Evolutionary conservation across 2,888 invertebrate species (phyloP).

Genomic region (Acanthoscelides obtectus): DNA sequence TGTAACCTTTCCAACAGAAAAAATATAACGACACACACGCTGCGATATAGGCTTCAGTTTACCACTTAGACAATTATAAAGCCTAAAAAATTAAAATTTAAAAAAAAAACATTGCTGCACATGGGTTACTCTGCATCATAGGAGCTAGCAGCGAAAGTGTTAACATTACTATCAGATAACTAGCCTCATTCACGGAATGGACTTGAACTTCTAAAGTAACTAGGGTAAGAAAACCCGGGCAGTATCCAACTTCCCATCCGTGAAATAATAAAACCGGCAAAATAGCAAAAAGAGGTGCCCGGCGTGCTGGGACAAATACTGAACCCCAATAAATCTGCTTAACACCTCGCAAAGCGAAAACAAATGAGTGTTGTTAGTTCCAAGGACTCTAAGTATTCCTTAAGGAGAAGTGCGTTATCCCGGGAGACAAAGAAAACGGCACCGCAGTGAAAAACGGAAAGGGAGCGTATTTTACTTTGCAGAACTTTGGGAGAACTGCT

Average conservation of each 20-base stretch:
- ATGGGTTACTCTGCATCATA: no score
- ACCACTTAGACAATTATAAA: no score
- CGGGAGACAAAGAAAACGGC: background rate
- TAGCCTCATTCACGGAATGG: no score
- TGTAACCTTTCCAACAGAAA: no score
- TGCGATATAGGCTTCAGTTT: no score
- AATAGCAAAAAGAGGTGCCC: background rate
- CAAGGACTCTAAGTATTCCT: background rate
- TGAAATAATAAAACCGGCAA: background rate
- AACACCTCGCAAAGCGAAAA: background rate
- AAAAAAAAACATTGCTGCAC: no score
- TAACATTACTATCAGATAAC: no score
- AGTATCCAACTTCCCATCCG: background rate
- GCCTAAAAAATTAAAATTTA: no score
- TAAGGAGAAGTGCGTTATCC: background rate
- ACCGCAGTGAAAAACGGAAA: background rate
- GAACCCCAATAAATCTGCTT: background rate
- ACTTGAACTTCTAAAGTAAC: no score
- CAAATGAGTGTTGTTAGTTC: background rate
- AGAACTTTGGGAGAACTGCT: background rate
- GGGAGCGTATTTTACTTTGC: background rate
- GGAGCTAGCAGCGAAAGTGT: no score
- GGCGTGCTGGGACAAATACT: background rate
- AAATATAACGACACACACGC: no score
- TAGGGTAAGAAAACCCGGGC: no score